Evolutionary conservation across 2,888 invertebrate species (phyloP), one percentile per base, ranked within the genome.

Genomic region (Heliconius cydno): DNA sequence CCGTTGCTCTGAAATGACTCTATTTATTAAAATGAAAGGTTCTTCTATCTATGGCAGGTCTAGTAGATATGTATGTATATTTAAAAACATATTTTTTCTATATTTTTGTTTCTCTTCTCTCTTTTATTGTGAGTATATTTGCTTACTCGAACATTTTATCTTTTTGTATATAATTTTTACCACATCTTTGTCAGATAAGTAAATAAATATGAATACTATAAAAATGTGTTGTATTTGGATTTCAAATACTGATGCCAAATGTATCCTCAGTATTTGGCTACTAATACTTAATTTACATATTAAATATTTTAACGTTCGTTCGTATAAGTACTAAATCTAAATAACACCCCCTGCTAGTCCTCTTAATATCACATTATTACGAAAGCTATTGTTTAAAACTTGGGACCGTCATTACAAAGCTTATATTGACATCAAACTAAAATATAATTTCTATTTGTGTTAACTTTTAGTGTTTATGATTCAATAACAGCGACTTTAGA

Each of bases 401-500:
- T 73, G 60, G 10, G 25, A 60, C 73, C 7, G 12, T 72, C 34
- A 73, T 60, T 34, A n/a, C 34, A 25, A 25, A 25, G 34, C 34
- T 60, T 73, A n/a, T 13, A 60, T n/a, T 60, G 7, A n/a, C 34
- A 73, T 25, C 30, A 57, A n/a, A 38, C 4, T 13, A 38, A 73
- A 34, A 60, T 38, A 60, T 73, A 60, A 60, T n/a, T 73, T 9
- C 34, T 57, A 73, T 73, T 73, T 73, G 60, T 73, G 34, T 73
- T 25, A 57, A 57, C 30, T 72, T 46, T 57, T 34, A 73, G 60
- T 73, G 60, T 60, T 73, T 60, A 73, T 60, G 73, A 73, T 73
- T 38, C 60, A 73, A 60, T 73, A 73, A 34, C 60, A 60, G 30
- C 5, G 60, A 73, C 73, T 73, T 73, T 60, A 73, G 25, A 75